These are phyloP conservation scores for Stichopus horrens DNA, from an alignment of 53 echinoderm and acorn worm species.

Conservation along the genomic window DNA sequence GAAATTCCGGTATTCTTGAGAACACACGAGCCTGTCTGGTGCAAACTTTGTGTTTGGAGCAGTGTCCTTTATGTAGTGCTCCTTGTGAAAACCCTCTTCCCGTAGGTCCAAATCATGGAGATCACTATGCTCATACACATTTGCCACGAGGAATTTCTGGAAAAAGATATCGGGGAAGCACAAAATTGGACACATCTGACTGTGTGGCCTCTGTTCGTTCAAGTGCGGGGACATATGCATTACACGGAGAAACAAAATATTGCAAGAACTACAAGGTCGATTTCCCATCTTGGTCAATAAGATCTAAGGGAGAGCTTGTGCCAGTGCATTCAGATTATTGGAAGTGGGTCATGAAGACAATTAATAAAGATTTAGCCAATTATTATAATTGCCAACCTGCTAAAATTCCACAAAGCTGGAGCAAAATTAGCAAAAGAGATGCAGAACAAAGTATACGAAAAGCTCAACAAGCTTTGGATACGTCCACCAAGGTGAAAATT, in stretches of 20 bases:
- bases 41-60: neutral
- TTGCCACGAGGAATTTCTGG: conserved; percentile 7
- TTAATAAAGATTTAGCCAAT: neutral
- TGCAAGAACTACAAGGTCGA: neutral
- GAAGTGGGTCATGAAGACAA: conserved; percentile 5
- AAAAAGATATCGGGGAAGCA: neutral
- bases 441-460: no score
- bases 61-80: conserved; percentile 26
- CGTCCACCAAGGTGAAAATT: no score
- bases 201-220: neutral
- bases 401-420: neutral
- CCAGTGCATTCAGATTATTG: neutral
- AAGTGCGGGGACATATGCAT: neutral
- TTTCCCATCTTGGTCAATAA: neutral
- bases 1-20: neutral
- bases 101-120: neutral
- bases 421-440: no score
- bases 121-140: neutral
- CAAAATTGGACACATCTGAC: neutral
- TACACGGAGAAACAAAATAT: neutral
- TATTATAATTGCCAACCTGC: conserved; percentile 10
- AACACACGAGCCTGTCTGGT: neutral
- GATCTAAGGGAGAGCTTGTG: neutral
- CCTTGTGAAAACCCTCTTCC: no score
- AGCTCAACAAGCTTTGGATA: no score